Evolutionary conservation across 2,888 invertebrate genomes (phyloP).

Genomic region (Nipponacmea schrenckii): DNA sequence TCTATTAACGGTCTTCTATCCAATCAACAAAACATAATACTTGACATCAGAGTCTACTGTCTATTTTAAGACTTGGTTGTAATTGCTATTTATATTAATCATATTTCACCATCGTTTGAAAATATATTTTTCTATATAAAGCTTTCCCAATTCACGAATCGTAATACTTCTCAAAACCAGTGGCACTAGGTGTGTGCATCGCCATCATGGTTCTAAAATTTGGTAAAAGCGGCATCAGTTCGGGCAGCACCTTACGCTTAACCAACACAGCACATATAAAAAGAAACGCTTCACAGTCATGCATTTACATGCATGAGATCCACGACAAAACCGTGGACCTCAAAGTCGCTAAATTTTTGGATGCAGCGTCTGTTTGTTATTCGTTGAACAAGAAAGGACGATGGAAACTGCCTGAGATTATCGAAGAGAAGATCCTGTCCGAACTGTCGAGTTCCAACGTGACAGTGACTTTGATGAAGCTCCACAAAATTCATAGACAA

Average conservation of each 20-base stretch:
- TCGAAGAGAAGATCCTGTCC: constrained; percentile 34
- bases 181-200: no score
- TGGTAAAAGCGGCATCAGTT: background rate
- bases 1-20: no score
- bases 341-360: background rate
- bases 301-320: background rate
- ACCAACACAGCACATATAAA: background rate
- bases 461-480: background rate
- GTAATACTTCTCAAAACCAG: no score
- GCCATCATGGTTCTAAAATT: background rate
- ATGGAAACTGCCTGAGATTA: constrained; percentile 44
- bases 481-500: background rate
- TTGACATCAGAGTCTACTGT: no score
- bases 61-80: no score
- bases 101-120: no score
- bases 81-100: no score
- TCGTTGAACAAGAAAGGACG: constrained; percentile 53
- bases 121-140: no score
- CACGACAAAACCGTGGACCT: background rate
- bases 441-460: background rate
- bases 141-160: no score
- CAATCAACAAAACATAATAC: no score
- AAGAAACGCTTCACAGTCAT: background rate
- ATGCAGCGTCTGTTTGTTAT: background rate
- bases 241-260: background rate